Percentiles rank a stretch among this genome's conserved stretches.
phyloP scores from a whole-genome alignment of 2,888 invertebrate genomes.

The Drosophila lutescens region DNA sequence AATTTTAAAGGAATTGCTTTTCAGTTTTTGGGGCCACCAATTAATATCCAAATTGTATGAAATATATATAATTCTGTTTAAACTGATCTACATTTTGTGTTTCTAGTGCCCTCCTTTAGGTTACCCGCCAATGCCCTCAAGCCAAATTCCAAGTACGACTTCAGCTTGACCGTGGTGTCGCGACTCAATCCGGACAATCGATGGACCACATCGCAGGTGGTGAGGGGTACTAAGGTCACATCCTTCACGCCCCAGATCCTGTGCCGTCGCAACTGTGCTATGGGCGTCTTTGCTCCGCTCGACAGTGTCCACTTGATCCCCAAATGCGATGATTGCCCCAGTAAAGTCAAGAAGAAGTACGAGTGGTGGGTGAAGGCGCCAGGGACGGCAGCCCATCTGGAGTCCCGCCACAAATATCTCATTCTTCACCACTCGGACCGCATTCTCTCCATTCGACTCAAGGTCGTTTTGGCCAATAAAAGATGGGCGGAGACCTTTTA shows the following conservation, averaged over 20 bases:
- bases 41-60: too few relatives aligned
- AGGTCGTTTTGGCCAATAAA: neutral
- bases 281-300: conserved; percentile 2
- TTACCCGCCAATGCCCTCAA: conserved; percentile 17
- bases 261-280: conserved; percentile 25
- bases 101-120: neutral
- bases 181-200: neutral
- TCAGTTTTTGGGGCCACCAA: too few relatives aligned
- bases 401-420: neutral
- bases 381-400: accelerated
- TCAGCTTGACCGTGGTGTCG: conserved; percentile 9
- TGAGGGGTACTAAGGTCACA: neutral
- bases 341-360: neutral
- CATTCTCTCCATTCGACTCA: conserved; percentile 1
- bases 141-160: neutral
- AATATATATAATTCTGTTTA: neutral
- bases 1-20: too few relatives aligned
- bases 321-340: conserved; percentile 21
- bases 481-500: neutral
- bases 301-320: conserved; percentile 19
- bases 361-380: conserved; percentile 23
- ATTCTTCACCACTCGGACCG: neutral
- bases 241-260: conserved; percentile 22
- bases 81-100: neutral
- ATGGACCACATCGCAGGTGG: neutral